Conservation (phyloP, 2,113 vertebrate genomes). For the Hyla sarda region DNA sequence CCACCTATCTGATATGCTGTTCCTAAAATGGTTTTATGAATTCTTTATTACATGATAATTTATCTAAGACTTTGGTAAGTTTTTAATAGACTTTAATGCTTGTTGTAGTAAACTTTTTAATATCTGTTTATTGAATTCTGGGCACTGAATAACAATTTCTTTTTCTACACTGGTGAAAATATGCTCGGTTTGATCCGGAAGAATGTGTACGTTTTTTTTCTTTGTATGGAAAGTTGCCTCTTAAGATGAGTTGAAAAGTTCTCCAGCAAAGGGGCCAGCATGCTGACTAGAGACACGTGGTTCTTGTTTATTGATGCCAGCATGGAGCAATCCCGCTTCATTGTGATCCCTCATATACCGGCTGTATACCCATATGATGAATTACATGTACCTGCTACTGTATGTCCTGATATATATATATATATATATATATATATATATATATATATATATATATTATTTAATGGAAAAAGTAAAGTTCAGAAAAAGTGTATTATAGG, state of each 20-base stretch:
- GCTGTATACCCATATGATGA: background rate
- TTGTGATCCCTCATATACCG: background rate
- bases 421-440: too few species aligned
- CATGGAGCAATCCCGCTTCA: background rate
- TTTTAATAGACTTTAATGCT: background rate
- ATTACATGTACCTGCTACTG: background rate
- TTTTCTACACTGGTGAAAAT: background rate
- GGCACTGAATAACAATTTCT: background rate
- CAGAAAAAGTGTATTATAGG: too few species aligned
- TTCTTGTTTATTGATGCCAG: conserved; percentile 26
- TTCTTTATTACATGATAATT: background rate
- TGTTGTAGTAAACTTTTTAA: background rate
- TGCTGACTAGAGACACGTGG: conserved; percentile 24
- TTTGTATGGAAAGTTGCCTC: conserved; percentile 29
- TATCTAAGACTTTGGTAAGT: background rate
- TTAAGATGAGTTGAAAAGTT: conserved; percentile 29
- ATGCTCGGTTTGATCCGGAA: background rate
- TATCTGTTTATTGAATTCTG: background rate
- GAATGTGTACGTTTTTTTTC: conserved; percentile 3
- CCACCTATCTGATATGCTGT: too few species aligned
- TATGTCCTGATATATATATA: background rate
- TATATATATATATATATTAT: too few species aligned
- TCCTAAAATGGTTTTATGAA: too few species aligned
- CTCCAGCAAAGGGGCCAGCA: conserved; percentile 6
- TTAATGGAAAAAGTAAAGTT: background rate